phyloP scores from a whole-genome alignment of 2,888 invertebrate genomes.

The Octodonta nipae region DNA sequence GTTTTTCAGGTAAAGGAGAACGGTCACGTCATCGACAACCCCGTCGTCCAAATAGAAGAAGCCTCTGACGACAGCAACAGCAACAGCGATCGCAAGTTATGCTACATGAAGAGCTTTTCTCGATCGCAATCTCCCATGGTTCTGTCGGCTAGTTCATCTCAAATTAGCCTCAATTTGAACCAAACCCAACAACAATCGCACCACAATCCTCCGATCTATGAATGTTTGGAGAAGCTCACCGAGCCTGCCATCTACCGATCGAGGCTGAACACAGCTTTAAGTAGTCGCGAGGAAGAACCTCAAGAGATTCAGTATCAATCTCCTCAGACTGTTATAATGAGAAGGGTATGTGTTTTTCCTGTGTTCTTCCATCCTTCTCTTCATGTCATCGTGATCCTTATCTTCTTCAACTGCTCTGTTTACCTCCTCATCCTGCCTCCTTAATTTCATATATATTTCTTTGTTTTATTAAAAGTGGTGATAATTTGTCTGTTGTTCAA shows the following conservation, averaged over 20 bases:
- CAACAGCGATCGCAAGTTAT: slow-evolving; percentile 35
- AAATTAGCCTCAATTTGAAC: slow-evolving; percentile 31
- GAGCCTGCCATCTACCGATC: slow-evolving; percentile 36
- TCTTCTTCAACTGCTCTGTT: too few relatives aligned
- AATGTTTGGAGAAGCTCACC: slow-evolving; percentile 36
- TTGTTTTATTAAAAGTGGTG: too few relatives aligned
- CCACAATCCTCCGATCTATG: slow-evolving; percentile 31
- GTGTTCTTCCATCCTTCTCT: too few relatives aligned
- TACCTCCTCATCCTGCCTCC: too few relatives aligned
- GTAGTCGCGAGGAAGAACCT: too few relatives aligned
- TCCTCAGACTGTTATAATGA: too few relatives aligned
- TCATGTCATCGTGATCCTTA: too few relatives aligned
- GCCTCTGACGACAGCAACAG: slow-evolving; percentile 34
- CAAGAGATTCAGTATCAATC: slow-evolving; percentile 1
- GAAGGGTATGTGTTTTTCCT: too few relatives aligned
- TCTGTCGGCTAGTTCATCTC: slow-evolving; percentile 38
- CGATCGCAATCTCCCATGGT: slow-evolving; percentile 37
- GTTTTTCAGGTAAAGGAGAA: slow-evolving; percentile 16
- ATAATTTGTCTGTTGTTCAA: too few relatives aligned
- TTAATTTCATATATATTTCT: too few relatives aligned
- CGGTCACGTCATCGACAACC: slow-evolving; percentile 31
- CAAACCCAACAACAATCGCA: too few relatives aligned
- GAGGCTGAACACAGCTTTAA: slow-evolving; percentile 29
- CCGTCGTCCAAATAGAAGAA: slow-evolving; percentile 36
- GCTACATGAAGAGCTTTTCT: slow-evolving; percentile 41